A percentile compares a stretch with the other conserved stretches of the same genome.
These are phyloP conservation scores for Penaeus japonicus DNA, from an alignment of 1,140 invertebrate genomes.

Conservation along the genomic window DNA sequence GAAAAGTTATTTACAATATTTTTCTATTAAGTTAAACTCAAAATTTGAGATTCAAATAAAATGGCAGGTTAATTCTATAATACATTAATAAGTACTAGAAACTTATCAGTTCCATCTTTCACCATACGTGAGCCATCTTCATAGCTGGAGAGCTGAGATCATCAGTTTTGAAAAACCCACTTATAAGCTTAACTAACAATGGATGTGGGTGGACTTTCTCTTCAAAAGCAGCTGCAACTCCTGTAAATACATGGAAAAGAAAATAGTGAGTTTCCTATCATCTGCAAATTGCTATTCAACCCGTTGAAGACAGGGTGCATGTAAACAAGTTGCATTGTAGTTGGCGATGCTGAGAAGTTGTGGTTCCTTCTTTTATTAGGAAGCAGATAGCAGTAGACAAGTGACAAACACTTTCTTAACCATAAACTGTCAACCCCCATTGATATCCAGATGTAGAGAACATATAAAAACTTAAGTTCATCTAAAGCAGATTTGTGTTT, in stretches of 20 bases:
- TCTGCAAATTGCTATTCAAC: neutral
- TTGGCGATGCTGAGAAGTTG: too few relatives aligned
- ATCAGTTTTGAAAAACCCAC: slow-evolving; percentile 61
- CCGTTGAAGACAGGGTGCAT: neutral
- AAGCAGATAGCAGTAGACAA: too few relatives aligned
- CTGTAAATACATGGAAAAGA: slow-evolving; percentile 14
- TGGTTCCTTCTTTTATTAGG: too few relatives aligned
- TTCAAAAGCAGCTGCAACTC: slow-evolving; percentile 77
- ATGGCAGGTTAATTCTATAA: neutral
- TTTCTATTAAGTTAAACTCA: neutral
- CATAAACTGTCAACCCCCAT: too few relatives aligned
- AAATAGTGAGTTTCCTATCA: neutral
- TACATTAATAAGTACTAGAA: neutral
- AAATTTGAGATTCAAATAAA: neutral
- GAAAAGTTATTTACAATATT: neutral
- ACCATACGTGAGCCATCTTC: slow-evolving; percentile 68
- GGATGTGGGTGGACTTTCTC: slow-evolving; percentile 70
- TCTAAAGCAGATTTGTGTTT: neutral
- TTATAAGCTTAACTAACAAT: slow-evolving; percentile 70
- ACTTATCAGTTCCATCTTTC: slow-evolving; percentile 59
- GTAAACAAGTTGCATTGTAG: too few relatives aligned
- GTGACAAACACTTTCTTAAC: too few relatives aligned
- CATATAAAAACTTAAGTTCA: neutral
- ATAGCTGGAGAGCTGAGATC: slow-evolving; percentile 63
- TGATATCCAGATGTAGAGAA: too few relatives aligned